A percentile compares a stretch with the other conserved stretches of the same genome.
These are phyloP conservation scores for Taurulus bubalis DNA, from an alignment of 2,113 vertebrate genomes.

Conservation along the genomic window DNA sequence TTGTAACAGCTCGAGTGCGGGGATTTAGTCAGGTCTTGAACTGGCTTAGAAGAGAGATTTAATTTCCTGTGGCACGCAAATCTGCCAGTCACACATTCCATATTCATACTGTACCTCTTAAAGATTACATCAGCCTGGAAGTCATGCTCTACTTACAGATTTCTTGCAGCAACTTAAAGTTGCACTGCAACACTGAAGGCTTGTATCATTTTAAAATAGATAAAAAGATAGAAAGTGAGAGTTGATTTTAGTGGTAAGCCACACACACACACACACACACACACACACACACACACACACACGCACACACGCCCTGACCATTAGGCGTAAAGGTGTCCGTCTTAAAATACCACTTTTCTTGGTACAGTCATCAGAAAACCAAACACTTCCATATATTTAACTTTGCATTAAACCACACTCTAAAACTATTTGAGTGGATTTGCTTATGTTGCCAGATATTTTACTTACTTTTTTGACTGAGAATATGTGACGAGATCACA, in stretches of 20 bases:
- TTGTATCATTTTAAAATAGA: not conserved
- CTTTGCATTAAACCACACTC: not conserved
- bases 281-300: too few relatives aligned
- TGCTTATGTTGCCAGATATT: not conserved
- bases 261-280: too few relatives aligned
- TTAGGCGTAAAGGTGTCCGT: constrained; percentile 13
- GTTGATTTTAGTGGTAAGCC: not conserved
- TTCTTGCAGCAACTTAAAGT: constrained; percentile 3
- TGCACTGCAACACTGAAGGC: not conserved
- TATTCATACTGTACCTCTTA: constrained; percentile 34
- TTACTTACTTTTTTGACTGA: not conserved
- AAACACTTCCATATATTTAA: not conserved
- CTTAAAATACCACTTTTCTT: constrained; percentile 27
- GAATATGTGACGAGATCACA: not conserved
- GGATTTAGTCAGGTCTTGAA: constrained; percentile 56
- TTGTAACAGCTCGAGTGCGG: constrained; percentile 24
- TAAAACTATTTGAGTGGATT: not conserved
- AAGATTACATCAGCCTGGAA: constrained; percentile 19
- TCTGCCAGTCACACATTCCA: constrained; percentile 52
- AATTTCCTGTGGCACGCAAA: constrained; percentile 58
- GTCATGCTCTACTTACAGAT: constrained; percentile 6
- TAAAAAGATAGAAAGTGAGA: not conserved
- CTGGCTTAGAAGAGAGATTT: constrained; percentile 49
- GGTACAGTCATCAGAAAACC: not conserved
- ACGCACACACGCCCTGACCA: too few relatives aligned